Evolutionary conservation across 1,140 invertebrate genomes (phyloP), one percentile per base, ranked within the genome.

Genomic region (Drosophila guanche): DNA sequence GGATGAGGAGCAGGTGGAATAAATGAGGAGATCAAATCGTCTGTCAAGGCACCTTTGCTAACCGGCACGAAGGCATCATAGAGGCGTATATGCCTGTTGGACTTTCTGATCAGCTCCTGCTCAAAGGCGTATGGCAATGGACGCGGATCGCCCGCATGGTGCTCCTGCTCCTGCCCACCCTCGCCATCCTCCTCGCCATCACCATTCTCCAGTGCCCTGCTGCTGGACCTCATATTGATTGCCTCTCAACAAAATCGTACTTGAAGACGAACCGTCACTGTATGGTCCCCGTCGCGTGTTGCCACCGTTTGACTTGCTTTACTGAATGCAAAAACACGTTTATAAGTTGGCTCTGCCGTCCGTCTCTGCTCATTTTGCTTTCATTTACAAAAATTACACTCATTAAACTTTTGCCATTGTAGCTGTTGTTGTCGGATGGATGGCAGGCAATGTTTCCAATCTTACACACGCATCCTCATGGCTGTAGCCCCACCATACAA

Each of bases 301-400:
- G 33, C 43, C 40, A 55, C 43, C 65, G 61, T 84, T 54, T 81
- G 73, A 81, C 68, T 79, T 61, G 46, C 48, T 59, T 53, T 63
- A 65, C 33, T 54, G 29, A 63, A 8, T 66, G 61, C 68, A 74
- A 83, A 75, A 77, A 85, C 81, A 70, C 48, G 10, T 37, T 60
- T 23, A 42, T 43, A 65, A 62, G 22, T 60, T 12, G 10, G 22
- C 27, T 47, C 60, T n/a, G 20, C 58, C 16, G 22, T 67, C 80
- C 77, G 61, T 65, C 61, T 50, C 20, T n/a, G 42, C 57, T 62
- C 59, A 57, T 41, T 61, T 57, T 8, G n/a, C 40, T 62, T 78
- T 71, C 71, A 76, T 83, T 79, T 88, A 77, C 70, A 77, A 88
- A 88, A 88, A 79, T 88, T 88, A 83, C 83, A 83, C 84, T 88